Percentiles rank a stretch among this genome's conserved stretches.
phyloP scores from a whole-genome alignment of 2,113 vertebrate species.

The Piaya cayana region DNA sequence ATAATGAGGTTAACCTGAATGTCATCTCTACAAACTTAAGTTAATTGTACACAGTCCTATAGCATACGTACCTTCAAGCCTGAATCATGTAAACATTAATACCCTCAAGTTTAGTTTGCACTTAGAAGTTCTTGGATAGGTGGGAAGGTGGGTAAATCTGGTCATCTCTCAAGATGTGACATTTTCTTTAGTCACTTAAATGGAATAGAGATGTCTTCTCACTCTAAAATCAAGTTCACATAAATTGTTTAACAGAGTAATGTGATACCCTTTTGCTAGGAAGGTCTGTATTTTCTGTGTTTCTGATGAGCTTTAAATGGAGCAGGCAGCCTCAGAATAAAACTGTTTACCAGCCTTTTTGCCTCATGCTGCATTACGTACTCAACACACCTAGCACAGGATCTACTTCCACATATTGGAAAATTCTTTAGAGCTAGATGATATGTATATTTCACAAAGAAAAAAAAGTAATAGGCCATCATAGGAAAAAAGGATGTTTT shows the following conservation, averaged over 20 bases:
- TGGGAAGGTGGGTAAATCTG: not conserved
- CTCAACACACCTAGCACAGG: not conserved
- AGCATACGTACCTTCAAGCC: not conserved
- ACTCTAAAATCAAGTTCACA: slow-evolving; percentile 39
- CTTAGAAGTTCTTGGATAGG: not conserved
- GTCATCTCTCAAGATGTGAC: not conserved
- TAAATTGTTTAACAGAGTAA: slow-evolving; percentile 24
- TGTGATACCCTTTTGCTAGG: not conserved
- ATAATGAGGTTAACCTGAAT: not conserved
- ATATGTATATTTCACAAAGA: not conserved
- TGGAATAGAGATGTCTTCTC: slow-evolving; percentile 26
- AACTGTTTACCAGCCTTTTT: not conserved
- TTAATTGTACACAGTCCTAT: not conserved
- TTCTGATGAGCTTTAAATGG: not conserved
- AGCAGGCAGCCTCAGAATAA: not conserved
- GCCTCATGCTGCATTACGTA: not conserved
- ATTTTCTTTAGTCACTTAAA: slow-evolving; percentile 42
- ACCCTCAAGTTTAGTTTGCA: not conserved
- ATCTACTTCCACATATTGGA: not conserved
- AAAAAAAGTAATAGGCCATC: not conserved
- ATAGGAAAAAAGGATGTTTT: not conserved
- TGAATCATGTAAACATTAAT: not conserved
- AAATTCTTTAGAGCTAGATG: not conserved
- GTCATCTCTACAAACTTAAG: not conserved
- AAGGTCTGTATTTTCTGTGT: slow-evolving; percentile 15